Evolutionary conservation across 2,888 invertebrate species (phyloP), one percentile per base, ranked within the genome.

Genomic region (Muschampia plurimacula): DNA sequence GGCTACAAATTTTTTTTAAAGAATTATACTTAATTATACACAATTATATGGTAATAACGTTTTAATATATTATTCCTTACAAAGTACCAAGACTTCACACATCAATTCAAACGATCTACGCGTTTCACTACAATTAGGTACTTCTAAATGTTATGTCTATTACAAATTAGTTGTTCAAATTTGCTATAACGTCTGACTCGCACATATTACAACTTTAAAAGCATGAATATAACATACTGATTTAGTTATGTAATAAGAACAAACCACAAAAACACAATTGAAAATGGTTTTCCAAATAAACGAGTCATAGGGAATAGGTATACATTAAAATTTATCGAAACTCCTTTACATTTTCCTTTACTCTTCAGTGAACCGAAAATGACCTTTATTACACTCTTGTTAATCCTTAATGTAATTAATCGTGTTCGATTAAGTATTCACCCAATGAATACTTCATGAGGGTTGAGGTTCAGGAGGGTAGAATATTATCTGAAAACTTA

Each of bases 201-300:
- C 8, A 13, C 5, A 5, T n/a, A 46, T 46, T 12, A 49, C 49
- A 4, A 12, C 44, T 12, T 12, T 3, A 10, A 12, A 44, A 44
- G 12, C 44, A 12, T n/a, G n/a, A 49, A 49, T 49, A 46, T 46
- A 46, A 46, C 44, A 12, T 46, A 9, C 32, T 41, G 7, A 46
- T 46, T 46, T 46, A 46, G 12, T 49, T n/a, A n/a, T 49, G n/a
- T 49, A 49, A 49, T 49, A n/a, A 49, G 49, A 49, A 49, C 49
- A 49, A 3, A 49, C 4, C n/a, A 49, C 12, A 46, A 46, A 46
- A 46, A 46, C 49, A n/a, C 7, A 13, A 4, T 49, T 49, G 1
- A 8, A 49, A 49, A 49, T n/a, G n/a, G 49, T 49, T 49, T 49
- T 49, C 49, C n/a, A 49, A 49, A n/a, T 49, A 13, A 49, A 13